Conservation (phyloP, 1,140 invertebrate species). For the Drosophila burlai region DNA sequence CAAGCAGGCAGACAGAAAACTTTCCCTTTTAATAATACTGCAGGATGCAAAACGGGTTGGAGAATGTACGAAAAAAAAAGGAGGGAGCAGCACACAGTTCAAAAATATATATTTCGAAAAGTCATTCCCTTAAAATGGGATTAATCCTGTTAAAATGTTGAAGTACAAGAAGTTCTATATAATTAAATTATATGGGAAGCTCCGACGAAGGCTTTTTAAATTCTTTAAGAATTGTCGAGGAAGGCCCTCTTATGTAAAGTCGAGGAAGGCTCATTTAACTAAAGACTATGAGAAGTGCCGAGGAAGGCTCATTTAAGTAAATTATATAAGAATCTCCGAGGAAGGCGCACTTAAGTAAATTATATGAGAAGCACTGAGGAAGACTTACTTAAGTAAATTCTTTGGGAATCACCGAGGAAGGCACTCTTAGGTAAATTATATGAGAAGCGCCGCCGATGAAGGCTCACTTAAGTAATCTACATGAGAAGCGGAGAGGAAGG, state of each 20-base stretch:
- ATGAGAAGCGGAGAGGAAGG: not conserved
- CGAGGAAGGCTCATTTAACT: not conserved
- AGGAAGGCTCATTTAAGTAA: not conserved
- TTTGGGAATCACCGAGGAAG: not conserved
- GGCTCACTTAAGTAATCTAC: too few species aligned
- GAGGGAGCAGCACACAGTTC: slow-evolving; percentile 9
- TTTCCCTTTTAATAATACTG: slow-evolving; percentile 60
- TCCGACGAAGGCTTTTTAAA: not conserved
- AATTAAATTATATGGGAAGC: not conserved
- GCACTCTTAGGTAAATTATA: not conserved
- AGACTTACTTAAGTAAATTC: too few species aligned
- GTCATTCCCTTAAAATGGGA: not conserved
- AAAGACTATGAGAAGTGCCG: not conserved
- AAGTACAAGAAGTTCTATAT: not conserved
- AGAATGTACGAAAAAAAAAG: slow-evolving; percentile 27
- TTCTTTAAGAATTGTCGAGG: too few species aligned
- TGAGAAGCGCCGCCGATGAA: too few species aligned
- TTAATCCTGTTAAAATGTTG: not conserved
- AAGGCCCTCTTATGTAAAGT: not conserved
- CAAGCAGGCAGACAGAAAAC: slow-evolving; percentile 32
- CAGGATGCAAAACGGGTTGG: slow-evolving; percentile 58
- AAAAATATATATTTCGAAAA: slow-evolving; percentile 5
- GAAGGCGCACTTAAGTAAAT: not conserved
- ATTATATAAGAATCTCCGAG: not conserved
- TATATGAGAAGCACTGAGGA: too few species aligned